A percentile compares a stretch with the other conserved stretches of the same genome.
Conservation (phyloP, 2,888 invertebrate genomes). For the Ennomos erosarius region DNA sequence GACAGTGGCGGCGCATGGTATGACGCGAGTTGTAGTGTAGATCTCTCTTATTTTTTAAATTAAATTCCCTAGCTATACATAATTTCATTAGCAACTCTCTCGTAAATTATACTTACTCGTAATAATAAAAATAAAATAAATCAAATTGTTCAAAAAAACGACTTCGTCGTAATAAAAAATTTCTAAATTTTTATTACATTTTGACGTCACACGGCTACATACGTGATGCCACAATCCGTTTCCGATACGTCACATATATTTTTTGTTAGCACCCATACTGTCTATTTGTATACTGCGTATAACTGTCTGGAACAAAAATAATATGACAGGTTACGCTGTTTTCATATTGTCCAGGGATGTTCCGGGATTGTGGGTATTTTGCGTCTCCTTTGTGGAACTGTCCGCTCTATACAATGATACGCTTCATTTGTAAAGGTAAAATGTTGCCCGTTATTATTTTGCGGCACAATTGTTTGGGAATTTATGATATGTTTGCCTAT, state of each 20-base stretch:
- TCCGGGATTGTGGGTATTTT: constrained; percentile 50
- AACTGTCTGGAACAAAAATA: constrained; percentile 59
- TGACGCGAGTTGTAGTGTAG: too few species aligned
- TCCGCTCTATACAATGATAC: constrained; percentile 31
- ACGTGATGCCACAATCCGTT: too few species aligned
- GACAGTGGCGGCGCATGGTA: too few species aligned
- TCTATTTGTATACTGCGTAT: constrained; percentile 7
- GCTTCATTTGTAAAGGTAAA: constrained; percentile 33
- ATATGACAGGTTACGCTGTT: constrained; percentile 61
- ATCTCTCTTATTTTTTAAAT: too few species aligned
- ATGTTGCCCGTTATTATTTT: constrained; percentile 3
- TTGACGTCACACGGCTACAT: too few species aligned
- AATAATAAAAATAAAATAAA: too few species aligned
- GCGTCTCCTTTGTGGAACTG: constrained; percentile 37
- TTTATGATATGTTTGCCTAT: background rate
- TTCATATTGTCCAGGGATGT: constrained; percentile 61
- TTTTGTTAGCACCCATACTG: constrained; percentile 10
- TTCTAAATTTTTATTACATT: too few species aligned
- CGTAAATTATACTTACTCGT: too few species aligned
- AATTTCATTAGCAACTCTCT: too few species aligned
- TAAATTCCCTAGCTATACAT: too few species aligned
- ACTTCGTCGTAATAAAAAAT: too few species aligned
- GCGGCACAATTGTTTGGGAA: constrained; percentile 6
- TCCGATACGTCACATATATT: background rate
- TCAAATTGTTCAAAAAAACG: too few species aligned